Base-by-base conservation (phyloP, 64 coral and sea anemone species). In the Actinia equina region DNA sequence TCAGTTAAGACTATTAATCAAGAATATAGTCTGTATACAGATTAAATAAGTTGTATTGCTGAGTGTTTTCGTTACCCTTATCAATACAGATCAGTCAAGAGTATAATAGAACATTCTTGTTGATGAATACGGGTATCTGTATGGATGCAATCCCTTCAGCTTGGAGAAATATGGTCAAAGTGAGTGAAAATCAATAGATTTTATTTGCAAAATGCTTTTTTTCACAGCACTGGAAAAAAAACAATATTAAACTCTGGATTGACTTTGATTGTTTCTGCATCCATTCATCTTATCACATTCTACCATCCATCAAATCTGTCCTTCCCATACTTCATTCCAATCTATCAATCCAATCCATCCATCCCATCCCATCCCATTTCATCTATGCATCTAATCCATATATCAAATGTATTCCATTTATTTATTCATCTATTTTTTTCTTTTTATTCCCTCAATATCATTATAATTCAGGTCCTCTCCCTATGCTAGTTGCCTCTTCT, bases 41-140 rank as follows among this genome's bases (percentile, higher is more conserved):
- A 57, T 57, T 12, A 12, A 12, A 59, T 85, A 43, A 26, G 13
- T 70, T 84, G 59, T 42, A 19, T 52, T 78, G 37, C 6, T 74
- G 10, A 2, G 16, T 74, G 7, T 22, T 65, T 22, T 65, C 23
- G 6, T 65, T 49, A 49, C 46, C 7, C 4, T 49, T 49, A 2
- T 49, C 7, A 49, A 91, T 41, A 27, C 52, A 96, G 94, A 87
- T 96, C 85, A 93, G 94, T 79, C 85, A 88, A 13, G 77, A 59
- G 19, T 96, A 96, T 55, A 96, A 96, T 59, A 93, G 70, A 65
- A 88, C 87, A 44, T 90, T 89, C 30, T 85, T 93, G 56, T 62
- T 90, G 70, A 96, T 96, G 94, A 90, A 96, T 84, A 64, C 91
- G 49, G 94, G 94, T 49, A 79, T 96, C 4, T 96, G 94, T 64